Evolutionary conservation across 2,113 vertebrate species (phyloP).

Genomic region (Psittacula cyanocephala): DNA sequence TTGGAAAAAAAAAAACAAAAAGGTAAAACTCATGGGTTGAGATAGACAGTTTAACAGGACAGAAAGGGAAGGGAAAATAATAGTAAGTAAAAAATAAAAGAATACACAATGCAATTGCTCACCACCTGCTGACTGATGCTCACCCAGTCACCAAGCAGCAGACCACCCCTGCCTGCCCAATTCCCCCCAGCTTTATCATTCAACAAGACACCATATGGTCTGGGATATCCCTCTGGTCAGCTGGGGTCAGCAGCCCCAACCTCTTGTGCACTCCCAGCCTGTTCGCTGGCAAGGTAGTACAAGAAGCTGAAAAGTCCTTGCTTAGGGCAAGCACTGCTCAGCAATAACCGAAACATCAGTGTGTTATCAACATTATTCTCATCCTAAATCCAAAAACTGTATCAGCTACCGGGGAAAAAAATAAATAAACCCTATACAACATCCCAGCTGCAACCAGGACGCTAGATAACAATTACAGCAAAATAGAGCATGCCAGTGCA

Average conservation of each 20-base stretch:
- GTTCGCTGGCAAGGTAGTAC: not conserved
- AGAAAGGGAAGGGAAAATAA: not conserved
- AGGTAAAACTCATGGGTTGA: not conserved
- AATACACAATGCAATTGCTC: not conserved
- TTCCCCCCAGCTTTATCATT: not conserved
- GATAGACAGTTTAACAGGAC: accelerated
- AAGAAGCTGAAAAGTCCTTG: not conserved
- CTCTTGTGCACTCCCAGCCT: not conserved
- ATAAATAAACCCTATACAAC: not conserved
- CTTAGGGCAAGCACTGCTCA: not conserved
- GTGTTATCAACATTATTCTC: not conserved
- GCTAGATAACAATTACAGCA: not conserved
- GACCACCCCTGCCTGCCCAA: not conserved
- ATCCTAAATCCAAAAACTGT: not conserved
- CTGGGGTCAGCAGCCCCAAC: not conserved
- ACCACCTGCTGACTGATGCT: not conserved
- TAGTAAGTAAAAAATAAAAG: not conserved
- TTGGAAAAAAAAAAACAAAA: not conserved
- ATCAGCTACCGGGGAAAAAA: not conserved
- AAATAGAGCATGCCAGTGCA: not conserved
- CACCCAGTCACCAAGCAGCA: not conserved
- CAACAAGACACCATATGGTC: not conserved
- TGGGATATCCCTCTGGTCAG: not conserved
- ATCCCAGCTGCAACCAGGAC: not conserved
- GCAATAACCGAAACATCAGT: not conserved